Conservation (phyloP, 2,797 vertebrate genomes). For the Mergus octosetaceus region DNA sequence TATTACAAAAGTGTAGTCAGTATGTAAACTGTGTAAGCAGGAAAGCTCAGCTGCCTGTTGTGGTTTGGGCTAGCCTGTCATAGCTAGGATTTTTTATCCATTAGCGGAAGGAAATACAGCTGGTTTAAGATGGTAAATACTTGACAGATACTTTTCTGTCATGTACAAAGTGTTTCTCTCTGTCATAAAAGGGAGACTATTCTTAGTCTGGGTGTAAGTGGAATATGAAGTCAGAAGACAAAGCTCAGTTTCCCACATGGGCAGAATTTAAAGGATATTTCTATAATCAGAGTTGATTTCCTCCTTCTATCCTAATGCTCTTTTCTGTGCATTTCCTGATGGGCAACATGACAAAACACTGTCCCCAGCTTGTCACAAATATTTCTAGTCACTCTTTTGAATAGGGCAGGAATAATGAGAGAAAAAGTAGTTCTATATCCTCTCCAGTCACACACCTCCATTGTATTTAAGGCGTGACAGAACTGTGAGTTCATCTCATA, state of each 20-base stretch:
- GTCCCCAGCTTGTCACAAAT: neutral
- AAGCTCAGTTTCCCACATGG: neutral
- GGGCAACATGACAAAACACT: neutral
- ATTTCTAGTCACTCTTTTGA: neutral
- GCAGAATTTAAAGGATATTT: neutral
- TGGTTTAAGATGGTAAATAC: neutral
- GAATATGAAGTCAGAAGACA: neutral
- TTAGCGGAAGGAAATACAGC: neutral
- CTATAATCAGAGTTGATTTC: neutral
- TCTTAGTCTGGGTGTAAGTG: neutral
- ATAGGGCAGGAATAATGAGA: neutral
- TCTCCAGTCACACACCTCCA: neutral
- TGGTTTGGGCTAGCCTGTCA: neutral
- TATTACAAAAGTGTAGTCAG: slow-evolving; percentile 1
- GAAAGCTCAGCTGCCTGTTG: neutral
- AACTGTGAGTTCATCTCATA: slow-evolving; percentile 19
- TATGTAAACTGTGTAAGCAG: neutral
- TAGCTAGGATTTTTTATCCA: neutral
- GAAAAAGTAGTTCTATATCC: neutral
- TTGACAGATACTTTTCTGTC: neutral
- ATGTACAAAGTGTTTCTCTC: neutral
- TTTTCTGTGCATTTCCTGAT: neutral
- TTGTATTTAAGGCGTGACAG: neutral
- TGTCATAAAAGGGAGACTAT: neutral
- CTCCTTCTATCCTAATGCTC: neutral